These are phyloP conservation scores for Epinephelus fuscoguttatus DNA, from an alignment of 2,113 vertebrate species.

Conservation along the genomic window DNA sequence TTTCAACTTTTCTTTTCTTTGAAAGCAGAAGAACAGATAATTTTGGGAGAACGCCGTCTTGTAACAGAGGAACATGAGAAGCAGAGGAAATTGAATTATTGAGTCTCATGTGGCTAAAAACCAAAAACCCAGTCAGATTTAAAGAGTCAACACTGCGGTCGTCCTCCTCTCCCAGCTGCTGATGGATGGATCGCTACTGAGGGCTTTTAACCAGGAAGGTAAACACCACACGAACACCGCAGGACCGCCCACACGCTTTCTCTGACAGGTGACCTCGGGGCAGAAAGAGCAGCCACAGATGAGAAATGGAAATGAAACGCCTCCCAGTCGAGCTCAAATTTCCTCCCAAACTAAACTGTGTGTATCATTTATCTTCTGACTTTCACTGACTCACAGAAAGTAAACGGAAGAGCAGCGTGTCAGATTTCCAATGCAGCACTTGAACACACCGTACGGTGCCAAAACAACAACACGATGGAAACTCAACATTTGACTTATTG, in stretches of 20 bases:
- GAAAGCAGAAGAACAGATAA: no score
- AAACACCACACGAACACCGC: slow-evolving; percentile 46
- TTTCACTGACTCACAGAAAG: background rate
- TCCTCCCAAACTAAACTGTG: slow-evolving; percentile 22
- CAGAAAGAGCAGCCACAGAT: slow-evolving; percentile 2
- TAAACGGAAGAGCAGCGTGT: background rate
- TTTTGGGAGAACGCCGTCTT: no score
- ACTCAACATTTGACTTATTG: no score
- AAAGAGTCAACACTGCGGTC: slow-evolving; percentile 42
- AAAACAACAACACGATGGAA: background rate
- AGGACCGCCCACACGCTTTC: background rate
- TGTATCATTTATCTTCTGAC: slow-evolving; percentile 12
- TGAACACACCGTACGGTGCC: background rate
- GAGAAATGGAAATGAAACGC: slow-evolving; percentile 15
- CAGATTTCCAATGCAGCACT: no score
- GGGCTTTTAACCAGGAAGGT: slow-evolving; percentile 46
- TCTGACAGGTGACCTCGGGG: slow-evolving; percentile 24
- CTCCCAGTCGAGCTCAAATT: background rate
- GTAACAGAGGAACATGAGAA: no score
- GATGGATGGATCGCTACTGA: slow-evolving; percentile 44
- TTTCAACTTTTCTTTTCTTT: no score
- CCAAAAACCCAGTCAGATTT: background rate
- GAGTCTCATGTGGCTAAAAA: no score
- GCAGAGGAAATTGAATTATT: no score
- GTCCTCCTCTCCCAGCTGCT: slow-evolving; percentile 9